Conservation (phyloP, 2,113 vertebrate genomes). For the Hemicordylus capensis region DNA sequence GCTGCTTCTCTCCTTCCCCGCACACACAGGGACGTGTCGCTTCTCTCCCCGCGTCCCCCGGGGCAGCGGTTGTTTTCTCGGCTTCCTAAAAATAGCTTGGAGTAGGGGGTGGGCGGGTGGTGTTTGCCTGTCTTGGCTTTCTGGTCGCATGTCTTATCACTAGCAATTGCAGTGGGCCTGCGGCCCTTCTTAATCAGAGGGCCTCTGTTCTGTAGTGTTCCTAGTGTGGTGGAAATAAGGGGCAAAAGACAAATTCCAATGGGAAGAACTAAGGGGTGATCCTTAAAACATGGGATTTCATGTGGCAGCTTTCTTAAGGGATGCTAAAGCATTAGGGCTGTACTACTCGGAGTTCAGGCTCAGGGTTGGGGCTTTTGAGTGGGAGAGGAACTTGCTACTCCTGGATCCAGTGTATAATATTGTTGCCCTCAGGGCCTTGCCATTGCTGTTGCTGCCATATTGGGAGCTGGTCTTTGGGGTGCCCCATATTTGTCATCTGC, state of each 20-base stretch:
- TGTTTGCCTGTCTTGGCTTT: neutral
- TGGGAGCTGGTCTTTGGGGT: neutral
- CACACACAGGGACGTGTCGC: neutral
- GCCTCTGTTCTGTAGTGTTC: neutral
- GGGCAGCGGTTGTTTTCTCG: neutral
- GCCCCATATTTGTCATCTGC: neutral
- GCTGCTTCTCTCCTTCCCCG: too few species aligned
- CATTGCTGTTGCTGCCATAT: neutral
- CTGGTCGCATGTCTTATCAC: neutral
- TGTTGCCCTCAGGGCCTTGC: neutral
- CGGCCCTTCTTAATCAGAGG: neutral
- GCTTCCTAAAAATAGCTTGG: conserved; percentile 21
- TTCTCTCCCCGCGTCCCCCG: neutral
- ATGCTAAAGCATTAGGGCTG: neutral
- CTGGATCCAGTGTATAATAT: neutral
- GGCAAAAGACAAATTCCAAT: neutral
- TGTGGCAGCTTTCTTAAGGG: neutral
- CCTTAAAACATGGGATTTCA: neutral
- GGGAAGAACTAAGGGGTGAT: neutral
- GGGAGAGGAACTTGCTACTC: neutral
- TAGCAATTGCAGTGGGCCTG: neutral
- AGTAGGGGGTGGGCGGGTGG: neutral
- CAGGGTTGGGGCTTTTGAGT: neutral
- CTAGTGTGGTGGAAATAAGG: neutral
- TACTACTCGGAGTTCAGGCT: neutral